A percentile compares a stretch with the other conserved stretches of the same genome.
Evolutionary conservation across 2,797 vertebrate species (phyloP).

Genomic region (Bucorvus abyssinicus): DNA sequence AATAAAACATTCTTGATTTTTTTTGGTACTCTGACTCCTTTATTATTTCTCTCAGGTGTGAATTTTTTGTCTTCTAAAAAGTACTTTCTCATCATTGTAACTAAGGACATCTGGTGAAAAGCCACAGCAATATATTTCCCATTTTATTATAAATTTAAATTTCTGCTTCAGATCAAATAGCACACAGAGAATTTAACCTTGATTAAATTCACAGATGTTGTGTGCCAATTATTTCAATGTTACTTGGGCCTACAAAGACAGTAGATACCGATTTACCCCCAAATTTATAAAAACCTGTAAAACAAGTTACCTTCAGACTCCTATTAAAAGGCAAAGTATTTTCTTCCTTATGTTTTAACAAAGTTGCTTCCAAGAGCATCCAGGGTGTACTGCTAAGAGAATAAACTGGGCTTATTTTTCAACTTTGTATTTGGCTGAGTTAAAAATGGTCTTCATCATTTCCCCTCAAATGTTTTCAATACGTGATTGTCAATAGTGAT

Average conservation of each 20-base stretch:
- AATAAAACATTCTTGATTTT: constrained; percentile 70
- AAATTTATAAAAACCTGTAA: neutral
- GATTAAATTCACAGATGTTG: neutral
- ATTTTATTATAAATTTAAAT: neutral
- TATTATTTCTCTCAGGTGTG: constrained; percentile 38
- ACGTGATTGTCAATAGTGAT: neutral
- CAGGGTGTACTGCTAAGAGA: neutral
- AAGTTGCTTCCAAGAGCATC: neutral
- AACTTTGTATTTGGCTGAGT: neutral
- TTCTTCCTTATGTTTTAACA: neutral
- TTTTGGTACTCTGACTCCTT: constrained; percentile 44
- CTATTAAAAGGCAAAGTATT: neutral
- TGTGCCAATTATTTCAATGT: neutral
- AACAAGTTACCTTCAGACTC: neutral
- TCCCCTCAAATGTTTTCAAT: neutral
- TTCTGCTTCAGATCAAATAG: neutral
- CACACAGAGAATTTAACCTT: neutral
- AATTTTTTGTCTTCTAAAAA: neutral
- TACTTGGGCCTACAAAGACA: neutral
- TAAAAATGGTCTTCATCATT: neutral
- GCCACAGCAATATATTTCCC: neutral
- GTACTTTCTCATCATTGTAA: neutral
- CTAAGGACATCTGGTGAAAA: neutral
- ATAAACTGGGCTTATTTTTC: neutral
- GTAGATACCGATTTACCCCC: neutral